Evolutionary conservation across 2,888 invertebrate species (phyloP), one percentile per base, ranked within the genome.

Genomic region (Calameuta pallipes): DNA sequence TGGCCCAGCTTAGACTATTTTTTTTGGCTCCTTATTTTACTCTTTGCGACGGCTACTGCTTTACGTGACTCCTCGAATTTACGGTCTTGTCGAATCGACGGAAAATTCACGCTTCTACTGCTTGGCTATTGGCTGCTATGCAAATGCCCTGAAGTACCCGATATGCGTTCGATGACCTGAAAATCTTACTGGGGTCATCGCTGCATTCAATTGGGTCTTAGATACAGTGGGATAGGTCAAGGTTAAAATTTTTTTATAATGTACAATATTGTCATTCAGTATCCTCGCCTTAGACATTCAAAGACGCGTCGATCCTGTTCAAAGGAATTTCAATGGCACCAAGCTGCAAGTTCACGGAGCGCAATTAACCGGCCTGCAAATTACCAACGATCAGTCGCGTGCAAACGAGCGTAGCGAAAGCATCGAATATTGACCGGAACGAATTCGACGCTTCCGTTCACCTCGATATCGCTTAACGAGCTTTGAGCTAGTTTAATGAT

Each of bases 271-370:
- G 4, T 1, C 13, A 41, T 15, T 41, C 15, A 23, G 15, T 4
- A 23, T 41, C 15, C 1, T 41, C 41, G 15, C 0, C 23, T 23
- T 9, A 9, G 56, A 6, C 0, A 6, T 6, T 23, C 23, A 23
- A 23, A 23, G 56, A 23, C 6, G 23, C 56, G 23, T 56, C 9
- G 56, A 56, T 23, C 9, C 9, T 23, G 12, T 1, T 56, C 2
- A 56, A 23, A 56, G 73, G 76, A 79, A 80, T 82, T 84, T 83
- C 81, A 76, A 85, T 85, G 83, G 79, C 80, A 78, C 79, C 75
- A 81, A 84, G 82, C 82, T 83, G 83, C 84, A 80, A 83, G 83
- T 82, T 85, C 86, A 86, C 85, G 82, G 82, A 75, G 13, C 74
- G 75, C 82, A 80, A 84, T 83, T 82, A 84, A 82, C 79, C 81